Conservation (phyloP, 37 sponge, comb jelly and placozoan genomes). For the Beroe forskalii region DNA sequence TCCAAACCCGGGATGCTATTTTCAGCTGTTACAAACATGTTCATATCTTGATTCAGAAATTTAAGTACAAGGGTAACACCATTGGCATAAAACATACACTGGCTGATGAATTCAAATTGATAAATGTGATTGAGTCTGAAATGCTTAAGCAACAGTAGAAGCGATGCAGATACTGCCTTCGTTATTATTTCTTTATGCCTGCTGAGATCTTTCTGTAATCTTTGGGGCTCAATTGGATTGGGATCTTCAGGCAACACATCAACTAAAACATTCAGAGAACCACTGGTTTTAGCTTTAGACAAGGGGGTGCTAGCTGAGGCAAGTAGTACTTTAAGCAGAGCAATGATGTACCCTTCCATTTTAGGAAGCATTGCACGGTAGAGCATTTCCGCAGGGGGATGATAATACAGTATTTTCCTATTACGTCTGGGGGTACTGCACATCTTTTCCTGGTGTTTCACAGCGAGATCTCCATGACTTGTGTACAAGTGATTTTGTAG, state of each 20-base stretch:
- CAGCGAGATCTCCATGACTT: constrained; percentile 40
- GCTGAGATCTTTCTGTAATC: constrained; percentile 78
- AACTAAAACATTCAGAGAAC: constrained; percentile 87
- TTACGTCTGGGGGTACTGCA: constrained; percentile 30
- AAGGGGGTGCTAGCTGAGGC: constrained; percentile 75
- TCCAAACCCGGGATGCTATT: constrained; percentile 76
- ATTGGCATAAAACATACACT: constrained; percentile 95
- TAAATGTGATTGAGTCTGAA: constrained; percentile 71
- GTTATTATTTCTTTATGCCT: constrained; percentile 96
- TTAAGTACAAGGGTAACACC: constrained; percentile 93
- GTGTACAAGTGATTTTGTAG: neutral
- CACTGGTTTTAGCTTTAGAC: constrained; percentile 76
- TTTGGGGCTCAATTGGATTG: constrained; percentile 75
- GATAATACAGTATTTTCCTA: constrained; percentile 17
- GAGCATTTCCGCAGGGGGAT: constrained; percentile 72
- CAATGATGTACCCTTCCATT: constrained; percentile 47
- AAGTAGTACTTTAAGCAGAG: constrained; percentile 69
- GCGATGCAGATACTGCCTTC: constrained; percentile 88
- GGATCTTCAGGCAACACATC: constrained; percentile 84
- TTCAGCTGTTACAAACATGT: constrained; percentile 77
- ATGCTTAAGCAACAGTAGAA: constrained; percentile 91
- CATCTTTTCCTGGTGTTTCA: constrained; percentile 40
- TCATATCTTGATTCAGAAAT: constrained; percentile 88
- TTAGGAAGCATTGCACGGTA: constrained; percentile 83
- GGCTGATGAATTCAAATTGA: constrained; percentile 89